Percentiles rank a stretch among this genome's conserved stretches.
Conservation (phyloP, 2,888 invertebrate species). For the Agrenia bidenticulata region DNA sequence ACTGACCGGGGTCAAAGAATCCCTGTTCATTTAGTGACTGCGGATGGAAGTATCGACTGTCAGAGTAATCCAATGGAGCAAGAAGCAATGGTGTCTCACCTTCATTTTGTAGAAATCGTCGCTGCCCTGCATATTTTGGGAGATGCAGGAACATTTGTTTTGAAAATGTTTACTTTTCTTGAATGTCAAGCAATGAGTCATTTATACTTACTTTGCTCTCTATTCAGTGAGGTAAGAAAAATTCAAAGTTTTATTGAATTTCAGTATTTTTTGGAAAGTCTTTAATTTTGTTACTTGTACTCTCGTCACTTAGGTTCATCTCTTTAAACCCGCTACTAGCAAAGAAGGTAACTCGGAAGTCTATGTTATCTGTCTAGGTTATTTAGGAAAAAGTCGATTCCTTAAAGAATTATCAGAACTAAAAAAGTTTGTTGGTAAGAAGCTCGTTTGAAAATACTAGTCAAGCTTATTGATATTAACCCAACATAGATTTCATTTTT, state of each 20-base stretch:
- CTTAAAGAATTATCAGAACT: slow-evolving; percentile 59
- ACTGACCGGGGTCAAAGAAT: slow-evolving; percentile 3
- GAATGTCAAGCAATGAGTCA: slow-evolving; percentile 78
- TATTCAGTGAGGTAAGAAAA: slow-evolving; percentile 62
- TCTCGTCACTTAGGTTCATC: slow-evolving; percentile 61
- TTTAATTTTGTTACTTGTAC: slow-evolving; percentile 8
- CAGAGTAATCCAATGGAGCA: slow-evolving; percentile 78
- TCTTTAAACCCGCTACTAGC: slow-evolving; percentile 89
- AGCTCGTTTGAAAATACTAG: neutral
- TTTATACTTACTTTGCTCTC: slow-evolving; percentile 74
- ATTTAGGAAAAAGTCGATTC: slow-evolving; percentile 60
- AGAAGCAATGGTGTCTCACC: slow-evolving; percentile 72
- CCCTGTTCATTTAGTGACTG: slow-evolving; percentile 68
- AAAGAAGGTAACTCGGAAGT: slow-evolving; percentile 93
- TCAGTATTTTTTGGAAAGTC: slow-evolving; percentile 1
- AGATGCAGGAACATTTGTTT: slow-evolving; percentile 72
- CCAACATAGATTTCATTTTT: no score
- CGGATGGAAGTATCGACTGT: slow-evolving; percentile 93
- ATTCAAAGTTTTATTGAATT: neutral
- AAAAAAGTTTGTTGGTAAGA: slow-evolving; percentile 49
- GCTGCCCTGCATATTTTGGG: slow-evolving; percentile 72
- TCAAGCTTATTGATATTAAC: neutral
- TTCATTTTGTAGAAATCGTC: slow-evolving; percentile 81
- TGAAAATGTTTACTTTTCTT: slow-evolving; percentile 89
- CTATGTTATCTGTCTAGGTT: slow-evolving; percentile 74